Conservation (phyloP, 2,888 invertebrate species). For the Gortyna flavago region DNA sequence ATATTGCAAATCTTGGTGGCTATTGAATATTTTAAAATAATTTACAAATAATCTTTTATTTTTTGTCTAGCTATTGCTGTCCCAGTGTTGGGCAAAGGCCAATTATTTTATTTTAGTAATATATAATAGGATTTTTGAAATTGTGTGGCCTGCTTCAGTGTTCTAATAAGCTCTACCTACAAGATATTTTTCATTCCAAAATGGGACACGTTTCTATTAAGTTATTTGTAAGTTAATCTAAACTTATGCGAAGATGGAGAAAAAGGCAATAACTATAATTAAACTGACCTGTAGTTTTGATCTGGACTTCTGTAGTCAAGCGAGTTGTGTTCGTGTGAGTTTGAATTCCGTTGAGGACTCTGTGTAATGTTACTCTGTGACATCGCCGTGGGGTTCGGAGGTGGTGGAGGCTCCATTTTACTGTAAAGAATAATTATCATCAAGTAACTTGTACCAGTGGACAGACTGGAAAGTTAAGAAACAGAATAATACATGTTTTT, state of each 20-base stretch:
- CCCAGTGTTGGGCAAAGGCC: not conserved
- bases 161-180: too few species aligned
- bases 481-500: not conserved
- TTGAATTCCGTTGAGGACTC: constrained; percentile 85
- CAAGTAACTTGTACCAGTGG: not conserved
- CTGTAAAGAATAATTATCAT: constrained; percentile 63
- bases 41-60: not conserved
- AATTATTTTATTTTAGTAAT: constrained; percentile 4
- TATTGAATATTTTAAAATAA: not conserved
- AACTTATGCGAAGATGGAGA: not conserved
- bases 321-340: constrained; percentile 86
- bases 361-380: constrained; percentile 74
- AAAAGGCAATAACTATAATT: not conserved
- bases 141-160: too few species aligned
- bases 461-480: not conserved
- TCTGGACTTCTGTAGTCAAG: constrained; percentile 83
- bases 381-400: constrained; percentile 82
- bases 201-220: not conserved
- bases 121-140: not conserved
- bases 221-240: not conserved
- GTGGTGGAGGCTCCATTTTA: constrained; percentile 87
- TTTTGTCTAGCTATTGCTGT: not conserved
- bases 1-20: constrained; percentile 18
- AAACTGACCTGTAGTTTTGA: constrained; percentile 79
- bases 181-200: not conserved